These are phyloP conservation scores for Eupeodes latifasciatus DNA, from an alignment of 2,888 invertebrate genomes.

Conservation along the genomic window DNA sequence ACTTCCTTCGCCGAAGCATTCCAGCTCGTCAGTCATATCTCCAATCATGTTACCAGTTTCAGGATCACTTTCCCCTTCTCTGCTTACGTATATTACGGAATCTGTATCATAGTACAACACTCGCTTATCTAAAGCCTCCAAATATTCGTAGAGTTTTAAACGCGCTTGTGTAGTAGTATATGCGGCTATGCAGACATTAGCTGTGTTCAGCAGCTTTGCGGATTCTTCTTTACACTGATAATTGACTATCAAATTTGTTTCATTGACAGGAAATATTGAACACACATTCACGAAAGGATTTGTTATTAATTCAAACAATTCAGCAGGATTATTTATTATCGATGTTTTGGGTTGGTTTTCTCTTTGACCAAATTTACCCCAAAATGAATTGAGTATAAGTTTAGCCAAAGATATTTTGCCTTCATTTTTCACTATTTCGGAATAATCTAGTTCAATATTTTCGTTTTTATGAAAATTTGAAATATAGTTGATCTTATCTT, in stretches of 20 bases:
- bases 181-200: conserved; percentile 45
- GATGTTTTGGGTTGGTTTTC: conserved; percentile 75
- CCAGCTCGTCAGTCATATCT: too few species aligned
- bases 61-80: neutral
- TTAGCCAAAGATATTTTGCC: conserved; percentile 78
- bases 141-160: conserved; percentile 79
- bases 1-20: too few species aligned
- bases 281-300: conserved; percentile 3
- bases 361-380: conserved; percentile 79
- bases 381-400: conserved; percentile 78
- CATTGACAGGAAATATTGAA: conserved; percentile 21
- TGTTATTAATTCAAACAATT: conserved; percentile 37
- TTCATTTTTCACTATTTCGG: conserved; percentile 76
- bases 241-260: conserved; percentile 4
- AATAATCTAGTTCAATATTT: conserved; percentile 75
- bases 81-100: neutral
- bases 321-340: conserved; percentile 61
- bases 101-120: neutral
- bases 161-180: too few species aligned
- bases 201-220: neutral
- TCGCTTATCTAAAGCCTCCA: conserved; percentile 72
- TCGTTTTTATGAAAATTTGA: conserved; percentile 75
- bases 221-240: neutral
- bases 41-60: too few species aligned
- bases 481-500: conserved; percentile 76